These are phyloP conservation scores for Lasius fuliginosus DNA, from an alignment of 2,888 invertebrate genomes.

Conservation along the genomic window DNA sequence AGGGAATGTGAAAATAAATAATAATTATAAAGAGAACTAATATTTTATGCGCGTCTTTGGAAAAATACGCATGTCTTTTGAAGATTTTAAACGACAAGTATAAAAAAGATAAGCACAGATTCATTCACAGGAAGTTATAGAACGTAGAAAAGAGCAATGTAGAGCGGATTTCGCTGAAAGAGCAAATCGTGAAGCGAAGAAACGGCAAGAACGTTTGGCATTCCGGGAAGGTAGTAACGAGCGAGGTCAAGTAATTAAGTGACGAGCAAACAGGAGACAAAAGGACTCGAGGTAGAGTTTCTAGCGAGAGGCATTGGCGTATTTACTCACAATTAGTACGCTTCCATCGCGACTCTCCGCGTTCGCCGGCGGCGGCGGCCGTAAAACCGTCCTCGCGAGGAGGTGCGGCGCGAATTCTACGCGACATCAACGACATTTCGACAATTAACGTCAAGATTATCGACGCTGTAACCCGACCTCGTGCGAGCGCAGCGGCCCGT, in stretches of 20 bases:
- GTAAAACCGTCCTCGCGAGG: constrained; percentile 72
- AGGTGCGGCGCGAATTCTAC: constrained; percentile 65
- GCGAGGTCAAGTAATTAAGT: constrained; percentile 51
- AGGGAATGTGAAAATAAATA: background rate
- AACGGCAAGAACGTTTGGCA: background rate
- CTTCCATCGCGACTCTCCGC: constrained; percentile 38
- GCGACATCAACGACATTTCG: constrained; percentile 76
- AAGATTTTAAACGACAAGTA: background rate
- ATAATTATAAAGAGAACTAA: background rate
- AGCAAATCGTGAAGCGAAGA: background rate
- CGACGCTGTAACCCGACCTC: constrained; percentile 63
- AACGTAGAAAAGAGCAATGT: background rate
- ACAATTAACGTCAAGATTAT: constrained; percentile 77
- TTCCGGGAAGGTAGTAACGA: constrained; percentile 33
- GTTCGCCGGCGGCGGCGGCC: constrained; percentile 55
- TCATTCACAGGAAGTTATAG: background rate
- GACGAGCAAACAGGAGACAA: constrained; percentile 43
- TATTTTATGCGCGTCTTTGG: background rate
- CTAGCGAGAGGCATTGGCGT: constrained; percentile 16
- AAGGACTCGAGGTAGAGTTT: constrained; percentile 32
- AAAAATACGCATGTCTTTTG: background rate
- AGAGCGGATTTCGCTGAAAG: background rate
- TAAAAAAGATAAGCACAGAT: background rate
- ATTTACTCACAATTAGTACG: constrained; percentile 48
- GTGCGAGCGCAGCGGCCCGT: constrained; percentile 13